Evolutionary conservation across 2,888 invertebrate species (phyloP).

Genomic region (Latrodectus elegans): DNA sequence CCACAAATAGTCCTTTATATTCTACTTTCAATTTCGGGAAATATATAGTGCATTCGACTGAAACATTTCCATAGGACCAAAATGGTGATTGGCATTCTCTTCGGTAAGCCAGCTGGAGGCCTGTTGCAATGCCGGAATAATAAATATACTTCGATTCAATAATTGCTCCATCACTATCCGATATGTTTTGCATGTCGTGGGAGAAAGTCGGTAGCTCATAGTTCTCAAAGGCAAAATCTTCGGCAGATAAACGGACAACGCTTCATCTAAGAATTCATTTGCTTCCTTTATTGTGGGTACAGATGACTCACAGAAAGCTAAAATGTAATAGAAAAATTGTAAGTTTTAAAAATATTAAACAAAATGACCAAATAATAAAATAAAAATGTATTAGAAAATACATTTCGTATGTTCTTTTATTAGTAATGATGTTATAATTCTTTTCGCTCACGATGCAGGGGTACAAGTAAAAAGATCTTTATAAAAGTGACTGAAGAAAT

Average conservation of each 20-base stretch:
- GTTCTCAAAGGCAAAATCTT: constrained; percentile 7
- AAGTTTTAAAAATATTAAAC: no score
- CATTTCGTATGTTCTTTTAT: no score
- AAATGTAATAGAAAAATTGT: no score
- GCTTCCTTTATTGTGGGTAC: constrained; percentile 2
- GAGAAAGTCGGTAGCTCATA: constrained; percentile 45
- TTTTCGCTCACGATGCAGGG: no score
- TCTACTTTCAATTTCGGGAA: constrained; percentile 14
- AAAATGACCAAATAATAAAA: no score
- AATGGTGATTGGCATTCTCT: constrained; percentile 24
- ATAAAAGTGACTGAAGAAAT: no score
- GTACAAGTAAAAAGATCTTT: no score
- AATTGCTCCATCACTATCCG: constrained; percentile 12
- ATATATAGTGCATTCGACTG: constrained; percentile 3
- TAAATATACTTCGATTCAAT: constrained; percentile 16
- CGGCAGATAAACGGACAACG: constrained; percentile 22
- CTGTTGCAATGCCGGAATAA: constrained; percentile 43
- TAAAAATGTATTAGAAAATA: no score
- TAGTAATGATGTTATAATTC: no score
- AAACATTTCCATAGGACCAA: constrained; percentile 26
- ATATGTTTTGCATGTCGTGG: constrained; percentile 30
- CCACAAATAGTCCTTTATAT: constrained; percentile 31
- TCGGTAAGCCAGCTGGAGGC: constrained; percentile 18
- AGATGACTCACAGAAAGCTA: no score
- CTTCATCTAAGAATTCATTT: constrained; percentile 36